A percentile compares a stretch with the other conserved stretches of the same genome.
Evolutionary conservation across 2,113 vertebrate genomes (phyloP).

Genomic region (Pangasianodon hypophthalmus): DNA sequence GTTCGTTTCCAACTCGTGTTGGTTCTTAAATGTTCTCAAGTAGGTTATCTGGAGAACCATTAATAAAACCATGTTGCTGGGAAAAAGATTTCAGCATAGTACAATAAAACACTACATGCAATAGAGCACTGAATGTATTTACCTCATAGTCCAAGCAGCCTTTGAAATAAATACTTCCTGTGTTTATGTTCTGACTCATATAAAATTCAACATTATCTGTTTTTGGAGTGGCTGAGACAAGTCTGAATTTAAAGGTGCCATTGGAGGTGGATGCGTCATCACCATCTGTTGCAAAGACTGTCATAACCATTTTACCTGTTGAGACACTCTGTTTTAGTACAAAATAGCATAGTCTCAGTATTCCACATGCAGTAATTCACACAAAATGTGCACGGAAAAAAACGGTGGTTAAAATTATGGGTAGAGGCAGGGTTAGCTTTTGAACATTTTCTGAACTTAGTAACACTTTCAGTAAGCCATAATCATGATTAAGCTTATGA

Average conservation of each 20-base stretch:
- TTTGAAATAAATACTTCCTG: conserved; percentile 64
- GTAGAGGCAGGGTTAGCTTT: not conserved
- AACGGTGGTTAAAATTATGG: not conserved
- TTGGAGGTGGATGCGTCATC: conserved; percentile 38
- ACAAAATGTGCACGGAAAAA: not conserved
- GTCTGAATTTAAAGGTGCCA: conserved; percentile 52
- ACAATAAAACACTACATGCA: not conserved
- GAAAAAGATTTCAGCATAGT: not conserved
- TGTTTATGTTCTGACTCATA: rapidly evolving
- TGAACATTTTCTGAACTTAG: not conserved
- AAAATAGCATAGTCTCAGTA: too few species aligned
- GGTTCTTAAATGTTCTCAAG: not conserved
- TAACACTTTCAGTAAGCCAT: not conserved
- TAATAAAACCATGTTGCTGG: not conserved
- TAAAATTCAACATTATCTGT: conserved; percentile 63
- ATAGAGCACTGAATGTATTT: conserved; percentile 11
- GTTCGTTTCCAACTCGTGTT: not conserved
- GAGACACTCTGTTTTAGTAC: not conserved
- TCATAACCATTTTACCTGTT: conserved; percentile 9
- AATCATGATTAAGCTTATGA: not conserved
- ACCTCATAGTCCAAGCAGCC: conserved; percentile 75
- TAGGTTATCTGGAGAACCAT: not conserved
- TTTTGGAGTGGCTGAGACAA: conserved; percentile 61
- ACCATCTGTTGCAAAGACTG: conserved; percentile 25
- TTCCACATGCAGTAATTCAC: not conserved